Percentiles rank a stretch among this genome's conserved stretches.
These are phyloP conservation scores for Ancistrus triradiatus DNA, from an alignment of 2,113 vertebrate genomes.

Conservation along the genomic window DNA sequence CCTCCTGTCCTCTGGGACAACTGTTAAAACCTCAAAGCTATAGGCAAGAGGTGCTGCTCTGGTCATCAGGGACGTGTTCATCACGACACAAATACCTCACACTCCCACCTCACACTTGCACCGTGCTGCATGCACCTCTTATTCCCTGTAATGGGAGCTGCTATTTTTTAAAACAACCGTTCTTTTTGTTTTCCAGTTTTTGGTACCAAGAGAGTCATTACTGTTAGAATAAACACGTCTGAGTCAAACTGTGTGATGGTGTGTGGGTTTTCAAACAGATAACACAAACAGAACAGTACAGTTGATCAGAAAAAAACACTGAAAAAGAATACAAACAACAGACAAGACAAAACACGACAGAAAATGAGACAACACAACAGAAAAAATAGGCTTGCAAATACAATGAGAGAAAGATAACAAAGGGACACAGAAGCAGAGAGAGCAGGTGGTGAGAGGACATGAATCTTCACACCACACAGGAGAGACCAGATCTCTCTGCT, in stretches of 20 bases:
- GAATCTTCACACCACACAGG: constrained; percentile 44
- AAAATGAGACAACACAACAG: constrained; percentile 30
- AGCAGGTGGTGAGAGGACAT: constrained; percentile 36
- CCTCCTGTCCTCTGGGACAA: constrained; percentile 38
- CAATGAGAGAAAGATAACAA: constrained; percentile 23
- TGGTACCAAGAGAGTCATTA: constrained; percentile 29
- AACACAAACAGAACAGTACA: constrained; percentile 36
- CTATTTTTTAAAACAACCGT: constrained; percentile 35
- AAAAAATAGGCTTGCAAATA: constrained; percentile 31
- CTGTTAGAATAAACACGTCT: constrained; percentile 8
- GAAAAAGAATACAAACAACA: constrained; percentile 48
- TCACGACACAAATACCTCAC: constrained; percentile 15
- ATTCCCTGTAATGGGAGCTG: constrained; percentile 16
- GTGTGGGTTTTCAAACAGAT: constrained; percentile 25
- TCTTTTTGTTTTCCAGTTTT: constrained; percentile 41
- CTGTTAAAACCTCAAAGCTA: constrained; percentile 7
- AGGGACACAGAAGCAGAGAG: constrained; percentile 22
- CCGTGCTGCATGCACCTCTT: constrained; percentile 11
- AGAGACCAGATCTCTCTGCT: constrained; percentile 31
- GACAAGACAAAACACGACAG: constrained; percentile 45
- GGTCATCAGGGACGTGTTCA: constrained; percentile 21
- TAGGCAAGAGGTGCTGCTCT: neutral
- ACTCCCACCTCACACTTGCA: constrained; percentile 19
- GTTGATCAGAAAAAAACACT: constrained; percentile 40
- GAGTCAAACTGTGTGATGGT: constrained; percentile 7